These are phyloP conservation scores for Zelostemma sp. DNA, from an alignment of 1,140 invertebrate species.

Conservation along the genomic window DNA sequence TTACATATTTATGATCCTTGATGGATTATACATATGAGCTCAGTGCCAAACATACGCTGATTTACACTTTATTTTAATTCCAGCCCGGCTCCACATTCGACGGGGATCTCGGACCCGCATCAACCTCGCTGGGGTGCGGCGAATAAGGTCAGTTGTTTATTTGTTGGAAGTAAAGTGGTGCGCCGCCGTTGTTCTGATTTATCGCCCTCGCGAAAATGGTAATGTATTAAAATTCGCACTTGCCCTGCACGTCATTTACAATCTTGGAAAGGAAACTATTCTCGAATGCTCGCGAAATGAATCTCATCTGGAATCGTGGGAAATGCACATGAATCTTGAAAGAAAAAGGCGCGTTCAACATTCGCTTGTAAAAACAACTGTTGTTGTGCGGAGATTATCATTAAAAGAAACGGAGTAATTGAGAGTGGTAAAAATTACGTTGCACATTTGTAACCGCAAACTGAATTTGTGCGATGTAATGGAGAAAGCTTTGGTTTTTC, in stretches of 20 bases:
- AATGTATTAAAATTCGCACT: slow-evolving; percentile 12
- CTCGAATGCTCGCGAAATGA: slow-evolving; percentile 4
- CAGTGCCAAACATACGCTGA: slow-evolving; percentile 22
- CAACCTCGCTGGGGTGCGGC: slow-evolving; percentile 11
- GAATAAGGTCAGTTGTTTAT: slow-evolving; percentile 53
- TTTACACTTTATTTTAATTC: slow-evolving; percentile 44
- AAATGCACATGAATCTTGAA: slow-evolving; percentile 3
- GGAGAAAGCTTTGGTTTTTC: too few relatives aligned
- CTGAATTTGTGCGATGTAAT: too few relatives aligned
- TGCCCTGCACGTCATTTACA: slow-evolving; percentile 6
- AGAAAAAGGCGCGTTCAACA: neutral
- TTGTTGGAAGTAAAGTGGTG: slow-evolving; percentile 39
- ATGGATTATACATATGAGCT: neutral
- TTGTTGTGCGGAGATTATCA: too few relatives aligned
- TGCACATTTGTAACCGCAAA: too few relatives aligned
- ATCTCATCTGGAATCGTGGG: slow-evolving; percentile 6
- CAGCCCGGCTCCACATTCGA: slow-evolving; percentile 12
- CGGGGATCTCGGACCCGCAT: neutral
- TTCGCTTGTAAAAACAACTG: too few relatives aligned
- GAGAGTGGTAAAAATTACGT: too few relatives aligned
- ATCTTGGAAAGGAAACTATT: slow-evolving; percentile 8
- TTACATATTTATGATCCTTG: neutral
- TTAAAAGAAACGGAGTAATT: too few relatives aligned
- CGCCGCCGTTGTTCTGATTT: slow-evolving; percentile 39
- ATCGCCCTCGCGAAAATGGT: slow-evolving; percentile 29